Conservation (phyloP, 1,140 invertebrate genomes). For the Anastrepha ludens region DNA sequence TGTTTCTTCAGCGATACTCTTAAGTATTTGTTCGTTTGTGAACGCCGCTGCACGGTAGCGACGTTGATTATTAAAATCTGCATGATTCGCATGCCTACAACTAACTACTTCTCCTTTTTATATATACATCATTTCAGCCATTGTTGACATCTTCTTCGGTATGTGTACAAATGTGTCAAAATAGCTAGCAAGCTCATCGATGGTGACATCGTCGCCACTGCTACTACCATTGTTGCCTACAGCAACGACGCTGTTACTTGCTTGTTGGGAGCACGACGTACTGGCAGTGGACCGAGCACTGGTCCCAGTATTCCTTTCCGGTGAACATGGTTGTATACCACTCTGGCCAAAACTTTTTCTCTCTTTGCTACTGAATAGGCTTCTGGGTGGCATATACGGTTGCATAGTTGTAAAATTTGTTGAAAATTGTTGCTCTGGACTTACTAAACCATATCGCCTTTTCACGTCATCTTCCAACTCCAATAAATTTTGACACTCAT, state of each 20-base stretch:
- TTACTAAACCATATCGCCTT: constrained; percentile 49
- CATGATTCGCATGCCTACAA: neutral
- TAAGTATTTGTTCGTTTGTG: neutral
- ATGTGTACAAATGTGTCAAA: constrained; percentile 95
- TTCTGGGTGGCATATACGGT: neutral
- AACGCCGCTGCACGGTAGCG: neutral
- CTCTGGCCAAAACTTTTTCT: neutral
- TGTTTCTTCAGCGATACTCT: neutral
- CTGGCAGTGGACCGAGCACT: constrained; percentile 61
- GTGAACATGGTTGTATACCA: neutral
- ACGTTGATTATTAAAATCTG: neutral
- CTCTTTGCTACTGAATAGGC: constrained; percentile 17
- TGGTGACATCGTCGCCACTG: constrained; percentile 82
- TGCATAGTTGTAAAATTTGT: constrained; percentile 63
- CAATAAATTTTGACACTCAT: constrained; percentile 64
- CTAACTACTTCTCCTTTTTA: constrained; percentile 69
- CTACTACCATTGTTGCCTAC: constrained; percentile 75
- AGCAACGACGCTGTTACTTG: constrained; percentile 76
- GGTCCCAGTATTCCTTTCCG: neutral
- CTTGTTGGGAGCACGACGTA: constrained; percentile 79
- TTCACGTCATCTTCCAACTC: constrained; percentile 59
- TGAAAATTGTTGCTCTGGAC: constrained; percentile 54
- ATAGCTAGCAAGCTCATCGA: constrained; percentile 93
- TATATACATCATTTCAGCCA: constrained; percentile 98
- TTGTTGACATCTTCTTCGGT: constrained; percentile 96